Evolutionary conservation across 1,140 invertebrate species (phyloP).

Genomic region (Grapholita molesta): DNA sequence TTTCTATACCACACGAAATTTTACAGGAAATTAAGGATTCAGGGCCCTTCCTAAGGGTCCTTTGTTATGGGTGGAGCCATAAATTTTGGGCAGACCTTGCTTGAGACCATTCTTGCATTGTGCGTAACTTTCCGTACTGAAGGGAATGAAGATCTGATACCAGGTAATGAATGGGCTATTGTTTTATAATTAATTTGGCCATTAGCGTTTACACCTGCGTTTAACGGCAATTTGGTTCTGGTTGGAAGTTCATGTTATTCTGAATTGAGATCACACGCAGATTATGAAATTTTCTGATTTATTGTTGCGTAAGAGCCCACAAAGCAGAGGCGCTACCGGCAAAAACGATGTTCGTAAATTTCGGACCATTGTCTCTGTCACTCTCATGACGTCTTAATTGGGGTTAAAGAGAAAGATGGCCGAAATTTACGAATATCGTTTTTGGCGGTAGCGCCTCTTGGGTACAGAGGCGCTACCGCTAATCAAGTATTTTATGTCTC

Average conservation of each 20-base stretch:
- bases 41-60: neutral
- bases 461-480: too few species aligned
- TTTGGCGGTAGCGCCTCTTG: too few species aligned
- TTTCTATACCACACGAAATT: neutral
- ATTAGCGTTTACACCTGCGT: slow-evolving; percentile 3
- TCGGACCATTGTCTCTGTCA: too few species aligned
- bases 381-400: too few species aligned
- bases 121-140: neutral
- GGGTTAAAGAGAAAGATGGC: too few species aligned
- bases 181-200: slow-evolving; percentile 15
- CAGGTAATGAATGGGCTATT: slow-evolving; percentile 3
- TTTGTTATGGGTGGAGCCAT: neutral
- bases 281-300: neutral
- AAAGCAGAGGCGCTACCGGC: too few species aligned
- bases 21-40: slow-evolving; percentile 12
- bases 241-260: neutral
- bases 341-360: too few species aligned
- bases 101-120: slow-evolving; percentile 5
- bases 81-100: neutral
- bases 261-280: neutral
- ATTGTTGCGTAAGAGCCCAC: too few species aligned
- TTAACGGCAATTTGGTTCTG: neutral
- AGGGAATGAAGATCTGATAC: slow-evolving; percentile 15
- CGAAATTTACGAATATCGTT: too few species aligned
- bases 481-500: too few species aligned